Percentiles rank a stretch among this genome's conserved stretches.
Evolutionary conservation across 2,113 vertebrate species (phyloP).

Genomic region (human): GRCh38 chr14:78264501-78265000

Average conservation of each 20-base stretch:
- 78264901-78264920: neutral
- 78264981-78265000: neutral
- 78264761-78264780: constrained; percentile 85
- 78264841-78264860: constrained; percentile 49
- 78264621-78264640: neutral
- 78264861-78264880: neutral
- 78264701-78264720: constrained; percentile 73
- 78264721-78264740: constrained; percentile 77
- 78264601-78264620: neutral
- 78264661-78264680: neutral
- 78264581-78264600: constrained; percentile 39
- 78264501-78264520: constrained; percentile 23
- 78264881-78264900: neutral
- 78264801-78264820: constrained; percentile 78
- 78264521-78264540: constrained; percentile 27
- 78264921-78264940: neutral
- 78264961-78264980: neutral
- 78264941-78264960: neutral
- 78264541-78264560: neutral
- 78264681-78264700: constrained; percentile 41
- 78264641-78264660: accelerated
- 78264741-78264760: constrained; percentile 81
- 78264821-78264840: constrained; percentile 54
- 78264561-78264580: constrained; percentile 7
- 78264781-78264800: constrained; percentile 78